Percentiles rank a stretch among this genome's conserved stretches.
phyloP scores from a whole-genome alignment of 2,113 vertebrate genomes.

The Pimephales promelas region DNA sequence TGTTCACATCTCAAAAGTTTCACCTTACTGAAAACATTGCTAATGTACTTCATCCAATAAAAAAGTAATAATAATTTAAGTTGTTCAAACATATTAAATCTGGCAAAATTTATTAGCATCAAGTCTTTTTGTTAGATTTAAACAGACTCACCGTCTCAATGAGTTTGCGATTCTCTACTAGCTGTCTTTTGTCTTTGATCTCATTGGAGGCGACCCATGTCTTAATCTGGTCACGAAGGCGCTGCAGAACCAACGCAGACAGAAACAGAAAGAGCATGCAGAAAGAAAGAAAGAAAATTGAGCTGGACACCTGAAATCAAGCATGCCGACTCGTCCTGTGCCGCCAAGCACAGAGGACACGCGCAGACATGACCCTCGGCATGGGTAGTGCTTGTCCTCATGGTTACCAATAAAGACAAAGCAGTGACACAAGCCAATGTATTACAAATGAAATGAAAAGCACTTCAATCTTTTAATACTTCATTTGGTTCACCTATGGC shows the following conservation, averaged over 20 bases:
- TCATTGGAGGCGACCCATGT: conserved; percentile 94
- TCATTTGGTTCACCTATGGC: not conserved
- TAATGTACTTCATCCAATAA: not conserved
- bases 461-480: not conserved
- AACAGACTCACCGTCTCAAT: conserved; percentile 85
- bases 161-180: conserved; percentile 91
- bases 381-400: conserved; percentile 21
- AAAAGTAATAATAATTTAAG: too few relatives aligned
- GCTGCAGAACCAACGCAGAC: conserved; percentile 69
- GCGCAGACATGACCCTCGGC: conserved; percentile 4
- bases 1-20: not conserved
- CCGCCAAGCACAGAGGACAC: conserved; percentile 57
- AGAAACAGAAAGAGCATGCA: not conserved
- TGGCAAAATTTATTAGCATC: not conserved
- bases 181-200: conserved; percentile 93
- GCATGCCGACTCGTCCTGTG: conserved; percentile 57
- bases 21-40: not conserved
- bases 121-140: not conserved
- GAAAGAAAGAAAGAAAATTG: conserved; percentile 31
- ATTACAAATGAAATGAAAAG: not conserved
- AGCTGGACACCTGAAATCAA: conserved; percentile 44
- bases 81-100: not conserved
- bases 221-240: conserved; percentile 95
- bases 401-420: conserved; percentile 31
- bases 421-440: not conserved